Evolutionary conservation across 1,140 invertebrate species (phyloP), one percentile per base, ranked within the genome.

Genomic region (Mizuhopecten yessoensis): DNA sequence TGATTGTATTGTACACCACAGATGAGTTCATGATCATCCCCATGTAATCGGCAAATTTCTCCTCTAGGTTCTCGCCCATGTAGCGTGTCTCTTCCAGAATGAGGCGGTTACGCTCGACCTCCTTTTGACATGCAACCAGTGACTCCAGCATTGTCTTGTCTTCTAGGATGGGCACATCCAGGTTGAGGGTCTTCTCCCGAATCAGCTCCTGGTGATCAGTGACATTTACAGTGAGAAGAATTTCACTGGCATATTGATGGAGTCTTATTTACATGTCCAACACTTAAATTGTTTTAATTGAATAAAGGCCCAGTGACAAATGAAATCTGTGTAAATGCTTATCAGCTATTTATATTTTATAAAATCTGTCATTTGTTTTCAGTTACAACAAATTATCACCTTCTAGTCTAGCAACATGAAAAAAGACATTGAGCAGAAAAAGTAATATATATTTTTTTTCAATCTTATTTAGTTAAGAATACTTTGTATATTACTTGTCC

Each of bases 131-230:
- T 9, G 90, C 94, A 34, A 95, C 89, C 29, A 96, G 92, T 0
- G 95, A 94, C 23, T 95, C 94, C 33, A 96, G 93, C 95, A 96
- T 96, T 0, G 95, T 96, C 86, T 94, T 94, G 88, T 96, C 96
- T 34, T 96, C 95, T 49, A 96, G 90, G 13, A 96, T 89, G 0
- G 96, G 95, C 11, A 93, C 93, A 88, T 95, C 95, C 15, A 96
- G 89, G 87, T 95, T 95, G 29, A 96, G 88, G 10, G 95, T 96
- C 93, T 96, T 96, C 91, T 95, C 95, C 90, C 95, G 90, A 20
- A 96, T 95, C 36, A 95, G 90, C 91, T 96, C 95, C 95, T 96
- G 87, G 0, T 92, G 89, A 86, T 13, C 86, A 88, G 87, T 90
- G 42, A 17, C 42, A 45, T 20, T 1, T 0, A 45, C 17, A 17